A percentile compares a stretch with the other conserved stretches of the same genome.
Evolutionary conservation across 2,888 invertebrate species (phyloP).

Genomic region (Taenaris catops): DNA sequence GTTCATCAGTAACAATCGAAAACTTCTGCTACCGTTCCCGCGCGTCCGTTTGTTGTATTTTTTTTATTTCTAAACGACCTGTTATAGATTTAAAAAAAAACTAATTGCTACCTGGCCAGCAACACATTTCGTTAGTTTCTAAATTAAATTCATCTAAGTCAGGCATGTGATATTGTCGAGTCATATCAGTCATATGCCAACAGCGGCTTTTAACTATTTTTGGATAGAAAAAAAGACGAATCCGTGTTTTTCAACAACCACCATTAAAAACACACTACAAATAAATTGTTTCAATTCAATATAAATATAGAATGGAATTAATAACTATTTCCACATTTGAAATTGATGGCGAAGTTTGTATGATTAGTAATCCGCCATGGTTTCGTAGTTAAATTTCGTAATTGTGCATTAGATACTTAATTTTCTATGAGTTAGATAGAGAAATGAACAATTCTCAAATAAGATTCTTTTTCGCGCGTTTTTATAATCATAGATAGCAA

Average conservation of each 20-base stretch:
- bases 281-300: slow-evolving; percentile 37
- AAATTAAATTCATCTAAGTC: slow-evolving; percentile 70
- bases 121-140: slow-evolving; percentile 47
- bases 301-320: no score
- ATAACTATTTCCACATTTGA: no score
- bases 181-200: slow-evolving; percentile 65
- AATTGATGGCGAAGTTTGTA: no score
- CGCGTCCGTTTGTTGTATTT: slow-evolving; percentile 41
- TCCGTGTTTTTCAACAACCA: slow-evolving; percentile 56
- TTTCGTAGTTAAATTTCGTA: no score
- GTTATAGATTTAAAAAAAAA: slow-evolving; percentile 36
- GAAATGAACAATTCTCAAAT: no score
- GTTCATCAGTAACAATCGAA: slow-evolving; percentile 54
- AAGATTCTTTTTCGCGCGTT: no score
- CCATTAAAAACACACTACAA: slow-evolving; percentile 71
- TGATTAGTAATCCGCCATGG: no score
- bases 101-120: slow-evolving; percentile 54
- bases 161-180: slow-evolving; percentile 56
- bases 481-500: no score
- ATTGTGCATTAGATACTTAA: no score
- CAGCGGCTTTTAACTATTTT: slow-evolving; percentile 52
- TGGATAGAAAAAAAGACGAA: slow-evolving; percentile 44
- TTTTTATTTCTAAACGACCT: slow-evolving; percentile 38
- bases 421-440: no score
- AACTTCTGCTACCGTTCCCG: slow-evolving; percentile 70